A percentile compares a stretch with the other conserved stretches of the same genome.
Evolutionary conservation across 2,888 invertebrate species (phyloP).

Genomic region (Leptopilina syphax): DNA sequence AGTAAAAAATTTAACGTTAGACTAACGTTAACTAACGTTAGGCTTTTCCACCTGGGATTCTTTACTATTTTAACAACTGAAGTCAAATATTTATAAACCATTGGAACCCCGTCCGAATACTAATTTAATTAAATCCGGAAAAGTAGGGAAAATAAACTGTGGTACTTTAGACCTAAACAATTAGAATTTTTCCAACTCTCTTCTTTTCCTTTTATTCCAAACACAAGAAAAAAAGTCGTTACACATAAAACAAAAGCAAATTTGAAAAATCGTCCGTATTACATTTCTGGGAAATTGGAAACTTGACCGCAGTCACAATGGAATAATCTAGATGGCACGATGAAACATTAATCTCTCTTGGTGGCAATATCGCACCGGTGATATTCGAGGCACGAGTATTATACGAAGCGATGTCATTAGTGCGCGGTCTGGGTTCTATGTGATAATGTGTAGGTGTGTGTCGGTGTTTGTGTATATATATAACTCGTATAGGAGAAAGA

Average conservation of each 20-base stretch:
- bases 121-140: no score
- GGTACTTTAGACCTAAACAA: no score
- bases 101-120: no score
- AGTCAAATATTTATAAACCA: no score
- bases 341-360: constrained; percentile 75
- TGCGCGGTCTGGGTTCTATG: constrained; percentile 59
- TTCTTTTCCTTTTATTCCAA: no score
- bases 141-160: no score
- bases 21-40: no score
- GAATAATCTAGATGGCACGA: constrained; percentile 46
- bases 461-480: constrained; percentile 46
- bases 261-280: constrained; percentile 15
- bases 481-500: constrained; percentile 47
- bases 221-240: neutral
- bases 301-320: constrained; percentile 39
- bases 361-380: constrained; percentile 73
- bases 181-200: no score
- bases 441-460: constrained; percentile 52
- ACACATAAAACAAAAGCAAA: neutral
- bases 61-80: no score
- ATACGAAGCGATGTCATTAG: constrained; percentile 70
- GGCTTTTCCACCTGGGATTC: no score
- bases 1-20: no score
- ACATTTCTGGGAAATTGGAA: constrained; percentile 34
- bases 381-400: constrained; percentile 75